Conservation (phyloP, 2,888 invertebrate genomes). For the Deilephila elpenor region DNA sequence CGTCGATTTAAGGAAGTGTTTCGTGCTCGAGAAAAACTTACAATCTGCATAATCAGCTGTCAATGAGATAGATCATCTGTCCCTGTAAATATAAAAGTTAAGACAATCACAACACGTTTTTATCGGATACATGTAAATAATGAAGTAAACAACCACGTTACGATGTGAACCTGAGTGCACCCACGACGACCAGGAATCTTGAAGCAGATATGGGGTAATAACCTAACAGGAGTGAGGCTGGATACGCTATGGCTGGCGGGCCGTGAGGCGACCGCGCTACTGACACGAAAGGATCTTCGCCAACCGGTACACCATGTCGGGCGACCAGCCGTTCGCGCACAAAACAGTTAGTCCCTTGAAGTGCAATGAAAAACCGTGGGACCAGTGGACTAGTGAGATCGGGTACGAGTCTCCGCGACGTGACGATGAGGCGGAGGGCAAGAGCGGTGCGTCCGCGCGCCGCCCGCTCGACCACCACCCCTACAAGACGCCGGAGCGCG, state of each 20-base stretch:
- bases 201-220: constrained; percentile 81
- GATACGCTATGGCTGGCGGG: constrained; percentile 73
- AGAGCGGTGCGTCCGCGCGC: constrained; percentile 60
- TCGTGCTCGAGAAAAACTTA: constrained; percentile 81
- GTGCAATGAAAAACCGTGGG: constrained; percentile 83
- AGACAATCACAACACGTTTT: constrained; percentile 80
- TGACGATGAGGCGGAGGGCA: constrained; percentile 70
- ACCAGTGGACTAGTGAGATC: constrained; percentile 80
- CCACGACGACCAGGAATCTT: constrained; percentile 59
- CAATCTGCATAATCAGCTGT: constrained; percentile 86
- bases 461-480: constrained; percentile 63
- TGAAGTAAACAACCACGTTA: constrained; percentile 70
- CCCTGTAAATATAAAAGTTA: constrained; percentile 84
- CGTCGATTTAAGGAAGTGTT: constrained; percentile 78
- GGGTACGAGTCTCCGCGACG: constrained; percentile 77
- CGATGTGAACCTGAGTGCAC: constrained; percentile 71
- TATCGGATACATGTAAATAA: constrained; percentile 65
- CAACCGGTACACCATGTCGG: constrained; percentile 74
- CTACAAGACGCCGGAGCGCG: constrained; percentile 61
- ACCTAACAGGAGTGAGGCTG: constrained; percentile 78
- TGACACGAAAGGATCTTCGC: constrained; percentile 59
- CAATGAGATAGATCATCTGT: constrained; percentile 85
- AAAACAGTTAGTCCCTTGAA: constrained; percentile 78
- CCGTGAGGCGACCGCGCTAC: constrained; percentile 66
- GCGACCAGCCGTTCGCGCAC: constrained; percentile 70